Evolutionary conservation across 2,888 invertebrate species (phyloP), one percentile per base, ranked within the genome.

Genomic region (Camptogramma bilineatum): DNA sequence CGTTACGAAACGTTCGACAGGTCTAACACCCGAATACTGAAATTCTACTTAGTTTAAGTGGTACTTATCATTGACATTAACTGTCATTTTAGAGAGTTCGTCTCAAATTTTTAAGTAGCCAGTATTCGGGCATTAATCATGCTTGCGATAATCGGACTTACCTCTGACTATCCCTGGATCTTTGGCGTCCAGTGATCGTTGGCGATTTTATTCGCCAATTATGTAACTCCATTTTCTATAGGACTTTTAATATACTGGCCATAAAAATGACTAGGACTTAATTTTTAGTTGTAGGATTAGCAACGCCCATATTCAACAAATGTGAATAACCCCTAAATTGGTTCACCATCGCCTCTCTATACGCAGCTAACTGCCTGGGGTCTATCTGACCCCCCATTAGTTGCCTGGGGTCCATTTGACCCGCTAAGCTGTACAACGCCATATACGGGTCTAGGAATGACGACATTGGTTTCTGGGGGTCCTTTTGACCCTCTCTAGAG

Each of bases 241-340:
- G 13, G 1, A 28, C 4, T 28, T 31, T 31, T 19, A 19, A 10
- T 53, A 17, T 21, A 52, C 52, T 59, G 52, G 34, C 52, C 46
- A 42, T 51, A 16, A 24, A 5, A 17, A 16, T 17, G 79, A 77
- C 28, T 57, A 56, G 31, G 19, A 16, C 17, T 76, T 80, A 92
- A 82, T 91, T 90, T 66, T 91, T 92, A 75, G 91, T 92, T 73
- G 92, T 91, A 2, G 93, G 93, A 10, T 91, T 89, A 8, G 66
- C 74, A 0, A 79, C 76, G 0, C 88, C 88, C 62, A 88, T 77
- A 50, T 87, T 88, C 0, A 91, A 44, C 0, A 92, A 71, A 0
- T 86, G 84, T 0, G 86, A 79, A 66, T 91, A 92, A 0, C 85
- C 81, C 31, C 88, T 73, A 16, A 91, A 84, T 62, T 91, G 90